Base-by-base conservation (phyloP, 2,113 vertebrate genomes). In the Paramormyrops kingsleyae region DNA sequence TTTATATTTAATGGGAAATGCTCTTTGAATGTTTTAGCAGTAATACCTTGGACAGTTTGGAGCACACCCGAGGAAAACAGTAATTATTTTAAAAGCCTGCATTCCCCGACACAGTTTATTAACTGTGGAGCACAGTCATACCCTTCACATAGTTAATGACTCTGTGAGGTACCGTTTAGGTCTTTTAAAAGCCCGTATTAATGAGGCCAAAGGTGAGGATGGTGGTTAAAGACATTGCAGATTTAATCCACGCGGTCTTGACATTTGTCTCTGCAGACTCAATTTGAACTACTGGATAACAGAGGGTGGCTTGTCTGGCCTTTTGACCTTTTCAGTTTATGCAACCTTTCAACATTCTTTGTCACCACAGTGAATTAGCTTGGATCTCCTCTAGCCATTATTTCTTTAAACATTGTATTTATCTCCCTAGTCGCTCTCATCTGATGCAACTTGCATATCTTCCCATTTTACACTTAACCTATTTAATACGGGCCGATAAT, bases 261-360 rank as follows among this genome's bases (percentile, higher is more conserved):
- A 89, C 88, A 89, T 46, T 84, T 89, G 21, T 49, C 50, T 59
- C 77, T 44, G 24, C 47, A 56, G 74, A 59, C 24, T 83, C 35
- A 42, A 56, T 83, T 83, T 56, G 35, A 49, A 56, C 21, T 39
- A 10, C 87, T 88, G 53, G 74, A 47, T 84, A 44, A 84, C 52
- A 44, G 35, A 17, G 49, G n/a, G 6, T n/a, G 31, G 39, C 2
- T 13, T 17, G 77, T 31, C 9, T 9, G 77, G 19, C 19, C 83
- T 31, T 39, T 44, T 80, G 47, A 59, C 77, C 47, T 89, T 83
- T 74, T 59, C 49, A 15, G 35, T 47, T 80, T 49, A 24, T 66
- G 53, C 56, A 83, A 39, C 39, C 50, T 50, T 42, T 88, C 39
- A 7, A n/a, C 87, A 12, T 46, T 89, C 49, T 83, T 31, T 83